These are phyloP conservation scores for Pteronura brasiliensis DNA, from an alignment of 2,113 vertebrate species.

Conservation along the genomic window DNA sequence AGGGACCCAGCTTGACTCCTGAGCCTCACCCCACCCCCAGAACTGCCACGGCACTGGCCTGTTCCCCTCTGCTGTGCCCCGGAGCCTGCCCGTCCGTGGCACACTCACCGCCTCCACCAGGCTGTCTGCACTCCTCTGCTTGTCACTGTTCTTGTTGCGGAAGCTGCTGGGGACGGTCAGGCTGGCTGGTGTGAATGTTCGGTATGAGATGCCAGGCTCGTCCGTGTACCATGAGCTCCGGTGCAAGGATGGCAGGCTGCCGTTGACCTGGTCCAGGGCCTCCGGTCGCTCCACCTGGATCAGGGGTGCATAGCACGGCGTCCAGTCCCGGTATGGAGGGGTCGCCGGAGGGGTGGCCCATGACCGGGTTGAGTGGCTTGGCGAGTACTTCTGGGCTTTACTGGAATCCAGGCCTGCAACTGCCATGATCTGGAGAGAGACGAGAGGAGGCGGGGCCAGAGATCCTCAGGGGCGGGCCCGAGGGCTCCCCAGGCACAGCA, in stretches of 20 bases:
- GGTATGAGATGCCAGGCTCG: slow-evolving; percentile 91
- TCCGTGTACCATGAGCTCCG: slow-evolving; percentile 99
- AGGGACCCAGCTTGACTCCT: not conserved
- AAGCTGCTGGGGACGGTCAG: slow-evolving; percentile 94
- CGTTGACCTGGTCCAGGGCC: slow-evolving; percentile 87
- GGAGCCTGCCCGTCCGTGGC: not conserved
- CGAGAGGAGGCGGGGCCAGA: not conserved
- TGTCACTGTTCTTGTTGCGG: slow-evolving; percentile 94
- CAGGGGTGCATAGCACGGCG: slow-evolving; percentile 93
- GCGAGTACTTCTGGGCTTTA: slow-evolving; percentile 94
- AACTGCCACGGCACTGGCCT: rapidly evolving
- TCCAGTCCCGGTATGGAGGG: slow-evolving; percentile 90
- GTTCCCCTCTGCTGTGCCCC: not conserved
- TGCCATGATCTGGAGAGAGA: slow-evolving; percentile 92
- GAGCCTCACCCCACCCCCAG: not conserved
- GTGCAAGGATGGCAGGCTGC: slow-evolving; percentile 92
- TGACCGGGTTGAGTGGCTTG: slow-evolving; percentile 94
- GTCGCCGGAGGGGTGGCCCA: slow-evolving; percentile 97
- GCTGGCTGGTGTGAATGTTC: slow-evolving; percentile 92
- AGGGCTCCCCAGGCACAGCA: not conserved
- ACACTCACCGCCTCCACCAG: slow-evolving; percentile 96
- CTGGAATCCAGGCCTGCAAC: slow-evolving; percentile 97
- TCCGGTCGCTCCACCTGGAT: slow-evolving; percentile 94
- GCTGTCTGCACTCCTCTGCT: slow-evolving; percentile 96
- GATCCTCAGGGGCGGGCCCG: not conserved